Base-by-base conservation (phyloP, 2,888 invertebrate species). In the Eledona agricola region DNA sequence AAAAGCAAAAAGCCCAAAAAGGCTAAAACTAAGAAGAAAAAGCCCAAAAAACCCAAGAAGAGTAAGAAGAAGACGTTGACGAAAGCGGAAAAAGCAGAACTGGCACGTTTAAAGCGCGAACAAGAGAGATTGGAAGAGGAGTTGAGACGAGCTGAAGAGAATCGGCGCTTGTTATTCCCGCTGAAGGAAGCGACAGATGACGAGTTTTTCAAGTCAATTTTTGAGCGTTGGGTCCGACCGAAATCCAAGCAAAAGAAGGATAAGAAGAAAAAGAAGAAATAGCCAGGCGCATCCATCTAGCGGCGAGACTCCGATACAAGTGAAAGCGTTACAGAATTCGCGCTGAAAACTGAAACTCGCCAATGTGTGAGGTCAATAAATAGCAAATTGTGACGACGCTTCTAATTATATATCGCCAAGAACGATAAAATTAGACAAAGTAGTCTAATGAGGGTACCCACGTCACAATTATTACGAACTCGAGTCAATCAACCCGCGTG, bases 131-230 rank as follows among this genome's bases (percentile, higher is more conserved):
- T 62, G 6, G 70, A 72, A 38, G 68, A 59, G 26, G 67, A 71
- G 52, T 26, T 37, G 40, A 25, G 58, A 12, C 63, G 43, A 38
- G 56, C 57, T 3, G 71, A 70, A 50, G 73, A 72, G 55, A 70
- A 76, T 51, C 67, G 62, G 43, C 56, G 60, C 15, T 72, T 69
- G 40, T 62, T 77, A 65, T 75, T 74, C 64, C 76, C 76, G 1
- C 52, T 77, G 6, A 65, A 62, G 3, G 72, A 75, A 25, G 75
- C 74, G 1, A 72, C 69, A 1, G 62, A 67, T 19, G 73, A 73
- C 49, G 60, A 65, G 1, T 72, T 77, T 40, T 76, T 72, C 54
- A 59, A 58, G 51, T 55, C 49, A 3, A 68, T 75, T 37, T 75
- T 76, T 54, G 66, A 69, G 28, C 63, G 72, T 56, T 75, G 70